Evolutionary conservation across 2,113 vertebrate species (phyloP), one percentile per base, ranked within the genome.

Genomic region (Equus quagga): DNA sequence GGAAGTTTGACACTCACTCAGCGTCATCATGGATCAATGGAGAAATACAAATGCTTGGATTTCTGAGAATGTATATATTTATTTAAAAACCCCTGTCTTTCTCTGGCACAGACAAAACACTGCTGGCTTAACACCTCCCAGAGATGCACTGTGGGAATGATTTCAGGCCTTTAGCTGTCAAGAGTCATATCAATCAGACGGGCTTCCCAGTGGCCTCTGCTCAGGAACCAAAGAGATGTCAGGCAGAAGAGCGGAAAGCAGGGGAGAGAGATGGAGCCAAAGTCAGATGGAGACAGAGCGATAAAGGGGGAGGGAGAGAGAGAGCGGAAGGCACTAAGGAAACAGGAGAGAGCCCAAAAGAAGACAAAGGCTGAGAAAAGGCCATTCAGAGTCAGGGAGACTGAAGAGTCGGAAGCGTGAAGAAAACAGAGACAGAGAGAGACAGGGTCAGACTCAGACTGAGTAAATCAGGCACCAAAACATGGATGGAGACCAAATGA

Each of bases 161-260:
- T 98, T 98, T 97, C 96, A 97, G 98, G 98, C 97, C 94, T 98
- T 97, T 65, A 78, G 87, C 97, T 98, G 98, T 99, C 98, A 98
- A 97, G 93, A 98, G 64, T 93, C 83, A 98, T 99, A 99, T 98
- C 98, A 91, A 96, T 99, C 99, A 99, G 97, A 90, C 12, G n/a
- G 91, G 62, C 78, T 98, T 98, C 98, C 94, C 96, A 44, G 67
- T 64, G 81, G 89, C 97, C 97, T 26, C 15, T 72, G 80, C 78
- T 97, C 87, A 96, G 89, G 36, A 98, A 75, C 67, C 0, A 79
- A 97, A 95, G 83, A 96, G 94, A 93, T 28, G 91, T 9, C 0
- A 0, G 87, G 97, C 98, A 95, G 31, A 94, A 58, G 46, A 69
- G 69, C 8, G 6, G 41, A 95, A 98, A 93, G 96, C 94, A 75